These are phyloP conservation scores for Cyanocitta stelleri DNA, from an alignment of 2,113 vertebrate species.

Conservation along the genomic window DNA sequence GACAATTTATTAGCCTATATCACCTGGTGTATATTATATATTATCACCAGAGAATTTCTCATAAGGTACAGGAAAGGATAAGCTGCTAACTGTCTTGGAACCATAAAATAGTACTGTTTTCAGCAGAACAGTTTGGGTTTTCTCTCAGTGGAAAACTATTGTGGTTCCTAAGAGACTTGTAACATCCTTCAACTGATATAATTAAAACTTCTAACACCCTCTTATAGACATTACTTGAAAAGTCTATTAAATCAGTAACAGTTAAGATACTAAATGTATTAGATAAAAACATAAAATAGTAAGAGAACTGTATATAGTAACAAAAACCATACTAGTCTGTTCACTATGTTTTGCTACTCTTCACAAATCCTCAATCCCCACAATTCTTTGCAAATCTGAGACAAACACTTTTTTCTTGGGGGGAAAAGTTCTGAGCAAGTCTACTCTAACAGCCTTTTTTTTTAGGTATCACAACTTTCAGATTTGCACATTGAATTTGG, in stretches of 20 bases:
- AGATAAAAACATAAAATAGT: not conserved
- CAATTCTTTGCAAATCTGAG: not conserved
- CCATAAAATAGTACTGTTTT: not conserved
- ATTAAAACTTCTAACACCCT: not conserved
- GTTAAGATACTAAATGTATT: not conserved
- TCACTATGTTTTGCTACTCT: not conserved
- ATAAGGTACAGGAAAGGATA: not conserved
- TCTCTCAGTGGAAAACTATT: not conserved
- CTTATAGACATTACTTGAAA: not conserved
- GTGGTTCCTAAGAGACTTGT: not conserved
- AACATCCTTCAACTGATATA: not conserved
- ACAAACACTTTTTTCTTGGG: not conserved
- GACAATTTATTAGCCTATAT: not conserved
- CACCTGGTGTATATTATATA: not conserved
- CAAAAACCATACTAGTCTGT: not conserved
- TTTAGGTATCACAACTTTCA: not conserved
- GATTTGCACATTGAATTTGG: not conserved
- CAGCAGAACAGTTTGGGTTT: not conserved
- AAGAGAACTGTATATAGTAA: not conserved
- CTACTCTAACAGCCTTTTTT: not conserved
- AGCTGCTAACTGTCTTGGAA: not conserved
- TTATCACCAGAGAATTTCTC: not conserved
- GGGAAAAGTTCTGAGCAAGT: not conserved
- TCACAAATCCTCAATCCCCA: not conserved
- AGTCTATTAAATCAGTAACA: not conserved